A percentile compares a stretch with the other conserved stretches of the same genome.
Conservation (phyloP, 2,888 invertebrate genomes). For the Chorisops tibialis region DNA sequence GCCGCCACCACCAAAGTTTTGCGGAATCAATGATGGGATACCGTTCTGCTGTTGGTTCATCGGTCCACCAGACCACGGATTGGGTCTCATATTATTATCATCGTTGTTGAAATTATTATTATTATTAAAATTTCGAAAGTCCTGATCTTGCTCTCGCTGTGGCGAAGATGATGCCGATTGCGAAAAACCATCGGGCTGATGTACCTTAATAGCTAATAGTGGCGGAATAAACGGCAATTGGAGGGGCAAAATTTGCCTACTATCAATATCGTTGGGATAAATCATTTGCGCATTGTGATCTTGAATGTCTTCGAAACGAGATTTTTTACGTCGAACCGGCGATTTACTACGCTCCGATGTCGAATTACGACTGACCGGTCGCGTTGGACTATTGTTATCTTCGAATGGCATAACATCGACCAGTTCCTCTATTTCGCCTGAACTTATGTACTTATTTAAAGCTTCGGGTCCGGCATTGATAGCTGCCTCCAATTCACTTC, state of each 20-base stretch:
- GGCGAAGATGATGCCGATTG: background rate
- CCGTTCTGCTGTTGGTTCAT: constrained; percentile 29
- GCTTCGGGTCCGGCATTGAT: constrained; percentile 75
- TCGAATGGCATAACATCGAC: constrained; percentile 74
- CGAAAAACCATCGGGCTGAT: constrained; percentile 37
- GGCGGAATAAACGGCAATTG: constrained; percentile 41
- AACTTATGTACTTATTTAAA: constrained; percentile 71
- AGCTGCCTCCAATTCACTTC: constrained; percentile 71
- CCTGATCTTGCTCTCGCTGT: constrained; percentile 26
- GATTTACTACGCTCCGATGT: constrained; percentile 39
- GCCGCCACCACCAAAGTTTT: background rate
- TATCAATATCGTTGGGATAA: constrained; percentile 34
- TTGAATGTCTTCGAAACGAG: constrained; percentile 45
- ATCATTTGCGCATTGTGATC: constrained; percentile 50
- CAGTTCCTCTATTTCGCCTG: constrained; percentile 77
- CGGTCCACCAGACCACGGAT: constrained; percentile 31
- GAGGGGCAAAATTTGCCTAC: constrained; percentile 6
- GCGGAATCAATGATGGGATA: background rate
- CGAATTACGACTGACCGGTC: constrained; percentile 42
- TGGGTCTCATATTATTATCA: constrained; percentile 24
- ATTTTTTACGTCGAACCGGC: constrained; percentile 44
- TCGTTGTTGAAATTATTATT: constrained; percentile 31
- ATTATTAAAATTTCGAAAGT: constrained; percentile 29
- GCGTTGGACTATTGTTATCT: constrained; percentile 43
- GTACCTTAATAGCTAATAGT: constrained; percentile 44